Base-by-base conservation (phyloP, 2,797 vertebrate genomes). In the Poeciliopsis presidionis region DNA sequence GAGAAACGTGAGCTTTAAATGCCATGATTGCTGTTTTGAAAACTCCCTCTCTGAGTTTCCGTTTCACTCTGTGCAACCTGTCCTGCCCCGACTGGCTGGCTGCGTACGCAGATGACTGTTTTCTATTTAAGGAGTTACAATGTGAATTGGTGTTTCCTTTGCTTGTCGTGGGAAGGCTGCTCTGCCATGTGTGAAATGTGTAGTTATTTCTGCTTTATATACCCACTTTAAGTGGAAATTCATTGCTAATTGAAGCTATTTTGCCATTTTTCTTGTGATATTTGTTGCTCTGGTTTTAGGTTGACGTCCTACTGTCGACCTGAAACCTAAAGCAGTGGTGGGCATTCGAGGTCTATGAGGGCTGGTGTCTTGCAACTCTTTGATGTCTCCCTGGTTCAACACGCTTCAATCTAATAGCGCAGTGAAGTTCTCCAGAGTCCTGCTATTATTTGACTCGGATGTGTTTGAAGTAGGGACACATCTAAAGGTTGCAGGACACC, bases 41-140 rank as follows among this genome's bases (percentile, higher is more conserved):
- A 83, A 61, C 7, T 59, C 67, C 57, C 59, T 75, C n/a, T 75
- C 12, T 43, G 61, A 78, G 83, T 90, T 90, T 90, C 83, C 72
- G 9, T 36, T 18, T 75, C 41, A 43, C 25, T 49, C 63, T 75
- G 18, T 25, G 43, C 45, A 20, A 46, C 25, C 74, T 39, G 55
- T 22, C n/a, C 55, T 36, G 41, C 9, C 47, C 59, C 74, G 72
- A 1, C 25, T 49, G 76, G 49, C 57, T 22, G 33, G 51, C 57
- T 22, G 16, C 69, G 3, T 77, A n/a, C 75, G 28, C 57, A 3
- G 55, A 82, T 89, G 81, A 89, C 78, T 83, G 74, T 43, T 5
- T n/a, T n/a, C 79, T 88, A 41, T 89, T 83, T 85, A 49, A 70
- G 36, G 55, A 51, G n/a, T 70, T 47, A 39, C 11, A 12, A 0